Evolutionary conservation across 2,888 invertebrate genomes (phyloP).

Genomic region (Diloba caeruleocephala): DNA sequence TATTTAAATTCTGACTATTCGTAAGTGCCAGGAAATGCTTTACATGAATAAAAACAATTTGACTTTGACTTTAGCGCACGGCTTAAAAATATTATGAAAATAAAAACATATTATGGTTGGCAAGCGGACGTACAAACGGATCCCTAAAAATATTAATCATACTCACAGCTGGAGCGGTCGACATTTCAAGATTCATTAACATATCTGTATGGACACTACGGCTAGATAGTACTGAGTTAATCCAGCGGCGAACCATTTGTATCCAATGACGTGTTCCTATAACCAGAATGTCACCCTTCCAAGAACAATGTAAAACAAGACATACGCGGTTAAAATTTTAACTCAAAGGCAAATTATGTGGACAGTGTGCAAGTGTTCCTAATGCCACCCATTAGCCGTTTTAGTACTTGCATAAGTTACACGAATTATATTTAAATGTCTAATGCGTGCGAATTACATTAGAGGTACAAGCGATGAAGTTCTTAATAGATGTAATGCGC

Average conservation of each 20-base stretch:
- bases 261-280: constrained; percentile 36
- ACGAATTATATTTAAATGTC: constrained; percentile 82
- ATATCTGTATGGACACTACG: constrained; percentile 21
- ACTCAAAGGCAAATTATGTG: constrained; percentile 50
- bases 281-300: constrained; percentile 35
- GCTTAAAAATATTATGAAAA: too few relatives aligned
- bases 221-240: constrained; percentile 32
- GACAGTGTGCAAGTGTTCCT: constrained; percentile 57
- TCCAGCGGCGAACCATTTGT: constrained; percentile 22
- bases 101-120: too few relatives aligned
- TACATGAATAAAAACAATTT: too few relatives aligned
- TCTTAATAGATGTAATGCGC: constrained; percentile 79
- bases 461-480: constrained; percentile 71
- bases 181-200: constrained; percentile 5
- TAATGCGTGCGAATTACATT: constrained; percentile 79
- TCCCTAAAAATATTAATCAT: too few relatives aligned
- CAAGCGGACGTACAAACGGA: too few relatives aligned
- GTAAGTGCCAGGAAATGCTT: too few relatives aligned
- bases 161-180: too few relatives aligned
- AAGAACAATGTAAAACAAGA: constrained; percentile 42
- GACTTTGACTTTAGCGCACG: too few relatives aligned
- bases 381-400: constrained; percentile 69
- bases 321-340: constrained; percentile 53
- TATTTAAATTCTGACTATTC: too few relatives aligned
- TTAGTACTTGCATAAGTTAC: constrained; percentile 78